These are phyloP conservation scores for Cheilosia urbana DNA, from an alignment of 2,888 invertebrate species.

Conservation along the genomic window DNA sequence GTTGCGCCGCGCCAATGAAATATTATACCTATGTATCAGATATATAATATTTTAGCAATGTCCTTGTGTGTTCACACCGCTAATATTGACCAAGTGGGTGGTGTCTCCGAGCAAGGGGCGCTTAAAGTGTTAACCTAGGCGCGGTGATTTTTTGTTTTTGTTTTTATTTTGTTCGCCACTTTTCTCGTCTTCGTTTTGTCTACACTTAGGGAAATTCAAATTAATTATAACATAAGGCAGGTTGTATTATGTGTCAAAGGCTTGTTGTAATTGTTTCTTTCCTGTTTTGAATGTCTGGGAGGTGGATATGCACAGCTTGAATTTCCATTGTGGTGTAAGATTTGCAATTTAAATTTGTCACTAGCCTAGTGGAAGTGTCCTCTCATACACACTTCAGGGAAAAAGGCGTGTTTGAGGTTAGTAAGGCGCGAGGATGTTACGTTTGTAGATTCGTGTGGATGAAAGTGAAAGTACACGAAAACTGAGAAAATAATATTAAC, in stretches of 20 bases:
- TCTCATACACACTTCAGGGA: constrained; percentile 4
- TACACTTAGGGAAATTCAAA: constrained; percentile 50
- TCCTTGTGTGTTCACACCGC: constrained; percentile 61
- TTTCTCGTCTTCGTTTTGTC: constrained; percentile 38
- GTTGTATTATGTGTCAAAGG: constrained; percentile 55
- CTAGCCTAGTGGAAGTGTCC: constrained; percentile 1
- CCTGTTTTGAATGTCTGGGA: constrained; percentile 36
- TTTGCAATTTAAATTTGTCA: constrained; percentile 47
- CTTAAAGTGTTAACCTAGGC: constrained; percentile 22
- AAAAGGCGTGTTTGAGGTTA: constrained; percentile 9
- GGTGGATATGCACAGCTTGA: not conserved
- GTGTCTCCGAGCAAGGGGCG: constrained; percentile 13
- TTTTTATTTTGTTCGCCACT: not conserved
- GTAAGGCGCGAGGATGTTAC: constrained; percentile 2
- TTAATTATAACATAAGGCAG: constrained; percentile 41
- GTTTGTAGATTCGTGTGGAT: not conserved
- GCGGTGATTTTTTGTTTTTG: not conserved
- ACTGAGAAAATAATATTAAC: not conserved
- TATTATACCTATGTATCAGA: constrained; percentile 19
- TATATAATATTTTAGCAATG: constrained; percentile 43
- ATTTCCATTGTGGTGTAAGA: not conserved
- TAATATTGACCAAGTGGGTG: constrained; percentile 68
- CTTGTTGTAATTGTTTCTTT: constrained; percentile 51
- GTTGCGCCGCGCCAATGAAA: constrained; percentile 23
- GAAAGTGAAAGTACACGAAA: constrained; percentile 26